Conservation (phyloP, 1,140 invertebrate genomes). For the Aradophagus sp. region DNA sequence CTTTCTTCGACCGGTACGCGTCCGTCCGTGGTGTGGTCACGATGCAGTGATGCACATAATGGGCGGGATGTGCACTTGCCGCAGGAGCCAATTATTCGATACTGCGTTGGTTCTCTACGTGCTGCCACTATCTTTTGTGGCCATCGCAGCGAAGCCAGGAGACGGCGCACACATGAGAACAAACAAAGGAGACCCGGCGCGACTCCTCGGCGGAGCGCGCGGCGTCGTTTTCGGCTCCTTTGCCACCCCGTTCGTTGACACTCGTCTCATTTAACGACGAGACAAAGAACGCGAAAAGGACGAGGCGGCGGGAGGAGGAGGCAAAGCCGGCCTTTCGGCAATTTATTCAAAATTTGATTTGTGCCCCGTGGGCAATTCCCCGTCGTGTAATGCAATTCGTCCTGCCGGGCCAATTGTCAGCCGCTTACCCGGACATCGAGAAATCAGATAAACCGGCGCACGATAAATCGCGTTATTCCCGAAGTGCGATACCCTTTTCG, state of each 20-base stretch:
- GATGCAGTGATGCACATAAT: slow-evolving; percentile 73
- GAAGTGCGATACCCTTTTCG: slow-evolving; percentile 40
- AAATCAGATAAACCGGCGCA: slow-evolving; percentile 29
- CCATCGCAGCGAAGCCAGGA: slow-evolving; percentile 60
- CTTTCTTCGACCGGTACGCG: slow-evolving; percentile 26
- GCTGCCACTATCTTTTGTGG: slow-evolving; percentile 69
- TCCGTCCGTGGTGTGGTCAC: slow-evolving; percentile 57
- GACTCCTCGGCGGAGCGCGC: slow-evolving; percentile 15
- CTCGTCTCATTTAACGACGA: slow-evolving; percentile 19
- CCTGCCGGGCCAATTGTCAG: slow-evolving; percentile 68
- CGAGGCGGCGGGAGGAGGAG: too few relatives aligned
- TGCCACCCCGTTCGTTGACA: slow-evolving; percentile 21
- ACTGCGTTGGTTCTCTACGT: slow-evolving; percentile 68
- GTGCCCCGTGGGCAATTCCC: slow-evolving; percentile 30
- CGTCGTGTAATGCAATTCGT: slow-evolving; percentile 56
- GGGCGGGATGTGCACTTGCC: slow-evolving; percentile 74
- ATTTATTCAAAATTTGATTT: slow-evolving; percentile 39
- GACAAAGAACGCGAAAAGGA: too few relatives aligned
- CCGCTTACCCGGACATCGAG: slow-evolving; percentile 45
- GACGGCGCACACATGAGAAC: slow-evolving; percentile 19
- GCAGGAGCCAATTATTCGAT: slow-evolving; percentile 76
- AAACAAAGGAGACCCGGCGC: slow-evolving; percentile 45
- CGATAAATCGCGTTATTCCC: slow-evolving; percentile 61
- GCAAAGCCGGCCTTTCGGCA: slow-evolving; percentile 26
- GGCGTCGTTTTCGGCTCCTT: slow-evolving; percentile 50